Conservation (phyloP, 1,140 invertebrate species). For the Hycleus phaleratus region DNA sequence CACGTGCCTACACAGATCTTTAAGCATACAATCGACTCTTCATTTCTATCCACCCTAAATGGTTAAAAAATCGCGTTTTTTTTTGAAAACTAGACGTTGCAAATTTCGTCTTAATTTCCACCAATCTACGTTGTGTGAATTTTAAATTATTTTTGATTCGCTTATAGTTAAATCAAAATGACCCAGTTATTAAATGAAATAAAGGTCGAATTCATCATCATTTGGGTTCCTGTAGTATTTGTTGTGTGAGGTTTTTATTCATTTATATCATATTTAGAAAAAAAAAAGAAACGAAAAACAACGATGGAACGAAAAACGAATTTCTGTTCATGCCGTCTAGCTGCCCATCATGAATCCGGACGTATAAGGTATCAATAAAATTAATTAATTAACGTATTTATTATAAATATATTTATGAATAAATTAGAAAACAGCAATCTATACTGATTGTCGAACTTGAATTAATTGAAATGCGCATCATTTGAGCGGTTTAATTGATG, state of each 20-base stretch:
- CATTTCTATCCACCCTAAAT: background rate
- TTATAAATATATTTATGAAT: background rate
- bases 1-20: too few species aligned
- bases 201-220: slow-evolving; percentile 21
- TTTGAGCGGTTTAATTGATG: slow-evolving; percentile 1
- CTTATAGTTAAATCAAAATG: slow-evolving; percentile 18
- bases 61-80: background rate
- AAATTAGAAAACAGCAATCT: too few species aligned
- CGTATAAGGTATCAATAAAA: slow-evolving; percentile 11
- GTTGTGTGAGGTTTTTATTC: slow-evolving; percentile 12
- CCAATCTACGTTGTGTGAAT: slow-evolving; percentile 3
- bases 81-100: background rate
- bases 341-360: slow-evolving; percentile 12
- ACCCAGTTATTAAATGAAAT: slow-evolving; percentile 18
- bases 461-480: background rate
- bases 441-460: too few species aligned
- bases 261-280: background rate
- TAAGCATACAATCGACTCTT: too few species aligned
- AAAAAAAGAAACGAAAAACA: background rate
- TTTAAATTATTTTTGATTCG: slow-evolving; percentile 11
- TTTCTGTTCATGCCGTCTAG: slow-evolving; percentile 17
- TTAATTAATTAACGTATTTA: slow-evolving; percentile 1
- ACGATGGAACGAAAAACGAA: slow-evolving; percentile 16
- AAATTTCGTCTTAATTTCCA: background rate
- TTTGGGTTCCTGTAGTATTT: slow-evolving; percentile 8